Evolutionary conservation across 2,113 vertebrate genomes (phyloP).

Genomic region (Menura novaehollandiae): DNA sequence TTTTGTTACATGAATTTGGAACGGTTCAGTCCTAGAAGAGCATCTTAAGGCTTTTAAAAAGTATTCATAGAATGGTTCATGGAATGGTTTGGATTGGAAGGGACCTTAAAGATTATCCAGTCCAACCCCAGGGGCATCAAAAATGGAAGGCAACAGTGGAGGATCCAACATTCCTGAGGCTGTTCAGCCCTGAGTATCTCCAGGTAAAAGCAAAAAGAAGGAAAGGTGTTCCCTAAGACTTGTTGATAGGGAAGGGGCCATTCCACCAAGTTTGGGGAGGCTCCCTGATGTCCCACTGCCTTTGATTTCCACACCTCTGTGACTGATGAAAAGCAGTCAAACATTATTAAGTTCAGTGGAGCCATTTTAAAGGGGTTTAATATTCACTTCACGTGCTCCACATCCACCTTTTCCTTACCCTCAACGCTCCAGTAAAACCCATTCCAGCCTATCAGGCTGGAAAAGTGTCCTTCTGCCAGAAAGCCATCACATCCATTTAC

Average conservation of each 20-base stretch:
- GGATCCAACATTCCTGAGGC: background rate
- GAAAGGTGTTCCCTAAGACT: background rate
- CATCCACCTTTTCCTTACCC: background rate
- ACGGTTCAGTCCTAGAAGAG: background rate
- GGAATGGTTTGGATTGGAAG: background rate
- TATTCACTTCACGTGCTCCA: background rate
- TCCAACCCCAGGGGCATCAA: background rate
- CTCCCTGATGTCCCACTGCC: background rate
- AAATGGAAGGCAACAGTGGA: background rate
- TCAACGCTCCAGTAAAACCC: background rate
- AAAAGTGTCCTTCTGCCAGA: background rate
- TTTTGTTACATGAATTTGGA: background rate
- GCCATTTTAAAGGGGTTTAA: background rate
- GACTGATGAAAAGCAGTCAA: background rate
- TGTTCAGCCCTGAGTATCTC: background rate
- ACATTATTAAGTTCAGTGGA: background rate
- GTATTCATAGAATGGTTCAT: background rate
- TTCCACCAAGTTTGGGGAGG: background rate
- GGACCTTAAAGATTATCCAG: background rate
- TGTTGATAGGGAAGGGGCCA: background rate
- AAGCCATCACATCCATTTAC: background rate
- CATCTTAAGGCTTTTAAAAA: background rate
- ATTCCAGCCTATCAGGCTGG: background rate
- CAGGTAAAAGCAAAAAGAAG: background rate
- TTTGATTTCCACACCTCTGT: background rate